Percentiles rank a stretch among this genome's conserved stretches.
Evolutionary conservation across 1,140 invertebrate species (phyloP).

Genomic region (Sycophila sp.): DNA sequence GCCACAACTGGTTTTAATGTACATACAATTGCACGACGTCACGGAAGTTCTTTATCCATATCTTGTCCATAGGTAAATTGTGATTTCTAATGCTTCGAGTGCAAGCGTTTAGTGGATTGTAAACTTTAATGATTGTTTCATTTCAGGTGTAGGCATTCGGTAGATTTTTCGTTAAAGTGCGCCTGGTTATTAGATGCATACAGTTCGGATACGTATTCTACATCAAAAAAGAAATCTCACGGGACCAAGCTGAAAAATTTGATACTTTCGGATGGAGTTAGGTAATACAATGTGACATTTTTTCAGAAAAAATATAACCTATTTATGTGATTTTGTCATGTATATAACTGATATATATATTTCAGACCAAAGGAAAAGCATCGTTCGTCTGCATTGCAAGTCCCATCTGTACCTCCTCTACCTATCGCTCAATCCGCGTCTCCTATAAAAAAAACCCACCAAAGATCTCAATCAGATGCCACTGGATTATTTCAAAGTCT

Average conservation of each 20-base stretch:
- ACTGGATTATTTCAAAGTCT: constrained; percentile 72
- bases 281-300: constrained; percentile 63
- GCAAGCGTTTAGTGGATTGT: constrained; percentile 1
- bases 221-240: constrained; percentile 84
- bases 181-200: constrained; percentile 97
- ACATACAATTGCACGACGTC: constrained; percentile 96
- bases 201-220: constrained; percentile 79
- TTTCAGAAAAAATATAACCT: too few relatives aligned
- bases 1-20: constrained; percentile 97
- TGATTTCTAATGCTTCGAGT: not conserved
- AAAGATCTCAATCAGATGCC: constrained; percentile 92
- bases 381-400: constrained; percentile 55
- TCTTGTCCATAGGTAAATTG: constrained; percentile 84
- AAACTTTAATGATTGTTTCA: constrained; percentile 29
- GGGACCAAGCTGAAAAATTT: constrained; percentile 88
- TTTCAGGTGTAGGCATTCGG: constrained; percentile 88
- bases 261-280: constrained; percentile 87
- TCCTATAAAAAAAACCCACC: constrained; percentile 77
- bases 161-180: constrained; percentile 94
- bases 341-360: not conserved
- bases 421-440: constrained; percentile 59
- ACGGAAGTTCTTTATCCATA: constrained; percentile 95
- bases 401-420: constrained; percentile 55
- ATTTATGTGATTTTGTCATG: too few relatives aligned
- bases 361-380: constrained; percentile 64